Evolutionary conservation across 2,113 vertebrate species (phyloP), one percentile per base, ranked within the genome.

Genomic region (Tupaia tana): DNA sequence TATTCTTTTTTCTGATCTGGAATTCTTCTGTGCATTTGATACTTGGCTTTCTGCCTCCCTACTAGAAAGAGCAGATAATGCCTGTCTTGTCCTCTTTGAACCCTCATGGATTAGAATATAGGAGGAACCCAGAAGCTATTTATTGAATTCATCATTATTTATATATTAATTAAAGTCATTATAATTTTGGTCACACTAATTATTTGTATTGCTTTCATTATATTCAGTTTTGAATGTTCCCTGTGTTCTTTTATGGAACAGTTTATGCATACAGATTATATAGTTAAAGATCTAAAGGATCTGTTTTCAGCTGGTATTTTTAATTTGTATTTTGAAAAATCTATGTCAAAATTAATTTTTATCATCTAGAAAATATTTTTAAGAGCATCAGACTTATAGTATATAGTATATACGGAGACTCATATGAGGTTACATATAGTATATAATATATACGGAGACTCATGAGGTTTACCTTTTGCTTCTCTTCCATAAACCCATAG

Each of bases 101-200:
- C 70, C 52, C 15, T 59, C 54, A 25, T 19, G 27, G 34, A 34
- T 75, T 73, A 56, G 74, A 82, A 29, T 86, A n/a, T 63, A 59
- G 27, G 64, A 56, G 70, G 64, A 83, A 69, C 19, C 61, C 43
- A 54, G 8, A 61, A 27, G 83, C 54, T 80, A 58, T 56, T 92
- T 58, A 56, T 43, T 89, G 52, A 85, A 82, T 70, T 93, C 93
- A 66, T 73, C 61, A 70, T 25, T 79, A 81, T 52, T 81, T 91
- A 15, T 58, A 75, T 84, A 95, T 91, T 86, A 80, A 95, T 27
- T 77, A 75, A 78, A 91, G 70, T 86, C 29, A 63, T 86, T 78
- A 64, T 78, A 64, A 86, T 74, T 92, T 83, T 90, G 24, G 66
- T 90, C 58, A 71, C 24, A 25, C 22, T 93, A 61, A 34, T 85